Evolutionary conservation across 2,113 vertebrate genomes (phyloP).

Genomic region (Callorhinus ursinus): DNA sequence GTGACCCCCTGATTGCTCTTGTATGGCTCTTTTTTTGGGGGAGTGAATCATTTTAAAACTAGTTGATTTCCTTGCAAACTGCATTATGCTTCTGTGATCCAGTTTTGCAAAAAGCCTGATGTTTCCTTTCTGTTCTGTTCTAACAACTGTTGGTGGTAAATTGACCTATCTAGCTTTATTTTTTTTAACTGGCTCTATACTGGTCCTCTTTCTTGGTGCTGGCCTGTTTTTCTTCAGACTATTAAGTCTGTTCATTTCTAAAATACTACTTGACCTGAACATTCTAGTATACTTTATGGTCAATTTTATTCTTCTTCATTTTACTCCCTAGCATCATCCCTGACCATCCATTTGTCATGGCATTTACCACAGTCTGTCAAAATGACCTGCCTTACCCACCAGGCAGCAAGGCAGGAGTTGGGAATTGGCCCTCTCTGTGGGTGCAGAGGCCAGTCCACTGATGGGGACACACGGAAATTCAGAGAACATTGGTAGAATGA

Average conservation of each 20-base stretch:
- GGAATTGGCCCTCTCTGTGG: neutral
- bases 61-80: neutral
- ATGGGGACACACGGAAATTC: neutral
- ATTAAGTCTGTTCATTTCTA: constrained; percentile 42
- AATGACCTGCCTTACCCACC: neutral
- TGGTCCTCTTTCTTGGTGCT: neutral
- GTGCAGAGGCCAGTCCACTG: neutral
- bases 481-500: neutral
- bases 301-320: constrained; percentile 55
- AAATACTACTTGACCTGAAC: constrained; percentile 50
- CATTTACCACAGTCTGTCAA: neutral
- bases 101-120: neutral
- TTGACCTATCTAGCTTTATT: neutral
- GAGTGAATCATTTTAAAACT: neutral
- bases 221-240: constrained; percentile 26
- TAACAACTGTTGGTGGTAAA: neutral
- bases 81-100: neutral
- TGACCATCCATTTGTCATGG: neutral
- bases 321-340: neutral
- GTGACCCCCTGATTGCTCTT: neutral
- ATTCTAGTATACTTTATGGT: constrained; percentile 59
- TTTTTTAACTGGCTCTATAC: neutral
- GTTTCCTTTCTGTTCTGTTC: constrained; percentile 1
- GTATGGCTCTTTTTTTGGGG: neutral
- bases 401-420: neutral